A percentile compares a stretch with the other conserved stretches of the same genome.
Evolutionary conservation across 2,888 invertebrate species (phyloP).

Genomic region (Cantharis lateralis): DNA sequence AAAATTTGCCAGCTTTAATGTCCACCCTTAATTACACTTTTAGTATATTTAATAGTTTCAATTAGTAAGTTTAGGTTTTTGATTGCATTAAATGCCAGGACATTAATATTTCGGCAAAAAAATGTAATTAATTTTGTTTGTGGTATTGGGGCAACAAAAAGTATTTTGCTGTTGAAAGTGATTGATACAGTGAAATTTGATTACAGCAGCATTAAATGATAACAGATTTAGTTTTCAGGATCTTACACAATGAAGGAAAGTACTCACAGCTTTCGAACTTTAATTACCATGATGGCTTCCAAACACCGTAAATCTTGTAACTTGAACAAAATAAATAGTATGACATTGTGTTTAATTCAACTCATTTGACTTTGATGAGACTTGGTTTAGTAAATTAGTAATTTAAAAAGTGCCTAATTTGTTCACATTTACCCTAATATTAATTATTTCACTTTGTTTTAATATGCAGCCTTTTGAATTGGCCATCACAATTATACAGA

Average conservation of each 20-base stretch:
- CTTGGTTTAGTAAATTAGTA: neutral
- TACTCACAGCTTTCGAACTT: neutral
- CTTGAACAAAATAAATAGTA: neutral
- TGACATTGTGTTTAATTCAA: neutral
- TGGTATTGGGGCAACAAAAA: neutral
- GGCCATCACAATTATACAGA: neutral
- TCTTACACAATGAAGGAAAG: neutral
- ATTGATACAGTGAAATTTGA: neutral
- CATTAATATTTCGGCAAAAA: neutral
- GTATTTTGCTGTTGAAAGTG: neutral
- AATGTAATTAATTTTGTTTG: neutral
- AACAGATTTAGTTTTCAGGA: neutral
- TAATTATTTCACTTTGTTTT: neutral
- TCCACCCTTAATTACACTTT: neutral
- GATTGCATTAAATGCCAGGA: neutral
- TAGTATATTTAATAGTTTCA: neutral
- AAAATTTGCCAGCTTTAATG: neutral
- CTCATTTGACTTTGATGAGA: neutral
- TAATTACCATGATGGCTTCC: neutral
- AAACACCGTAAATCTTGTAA: neutral
- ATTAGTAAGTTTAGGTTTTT: neutral
- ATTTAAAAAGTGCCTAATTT: neutral
- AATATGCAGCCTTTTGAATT: neutral
- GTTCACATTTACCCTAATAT: neutral
- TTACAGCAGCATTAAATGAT: neutral